Conservation (phyloP, 2,888 invertebrate genomes). For the Drosophila nigricruria region DNA sequence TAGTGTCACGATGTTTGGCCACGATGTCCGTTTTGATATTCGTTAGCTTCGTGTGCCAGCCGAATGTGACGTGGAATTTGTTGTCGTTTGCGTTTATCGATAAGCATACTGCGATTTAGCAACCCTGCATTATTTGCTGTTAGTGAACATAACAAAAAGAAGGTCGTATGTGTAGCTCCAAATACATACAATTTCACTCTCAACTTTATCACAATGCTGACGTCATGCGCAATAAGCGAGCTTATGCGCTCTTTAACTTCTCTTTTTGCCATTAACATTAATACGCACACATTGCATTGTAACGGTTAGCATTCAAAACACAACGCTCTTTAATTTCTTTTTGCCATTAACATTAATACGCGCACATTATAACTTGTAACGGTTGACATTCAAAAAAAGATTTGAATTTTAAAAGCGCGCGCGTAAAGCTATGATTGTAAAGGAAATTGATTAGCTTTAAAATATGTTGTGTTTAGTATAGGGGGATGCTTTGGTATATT, state of each 20-base stretch:
- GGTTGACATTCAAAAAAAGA: conserved; percentile 3
- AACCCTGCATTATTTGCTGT: conserved; percentile 22
- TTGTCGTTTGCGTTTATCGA: conserved; percentile 48
- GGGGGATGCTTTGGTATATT: not conserved
- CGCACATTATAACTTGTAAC: conserved; percentile 6
- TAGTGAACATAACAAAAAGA: not conserved
- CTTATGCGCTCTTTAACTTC: not conserved
- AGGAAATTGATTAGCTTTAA: not conserved
- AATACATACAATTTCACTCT: not conserved
- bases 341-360: conserved; percentile 35
- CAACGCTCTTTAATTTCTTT: no score
- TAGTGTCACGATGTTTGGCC: conserved; percentile 44
- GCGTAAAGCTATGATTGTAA: not conserved
- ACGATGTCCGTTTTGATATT: conserved; percentile 51
- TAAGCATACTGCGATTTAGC: conserved; percentile 24
- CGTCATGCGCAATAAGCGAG: conserved; percentile 21
- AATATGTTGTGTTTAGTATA: not conserved
- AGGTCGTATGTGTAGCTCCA: conserved; percentile 15
- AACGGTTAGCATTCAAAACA: conserved; percentile 10
- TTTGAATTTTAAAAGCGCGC: not conserved
- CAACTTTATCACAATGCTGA: not conserved
- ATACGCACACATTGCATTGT: conserved; percentile 12
- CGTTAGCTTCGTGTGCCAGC: conserved; percentile 47
- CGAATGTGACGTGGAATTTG: conserved; percentile 64
- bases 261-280: conserved; percentile 28